These are phyloP conservation scores for Erpornis zantholeuca DNA, from an alignment of 2,113 vertebrate genomes.

Conservation along the genomic window DNA sequence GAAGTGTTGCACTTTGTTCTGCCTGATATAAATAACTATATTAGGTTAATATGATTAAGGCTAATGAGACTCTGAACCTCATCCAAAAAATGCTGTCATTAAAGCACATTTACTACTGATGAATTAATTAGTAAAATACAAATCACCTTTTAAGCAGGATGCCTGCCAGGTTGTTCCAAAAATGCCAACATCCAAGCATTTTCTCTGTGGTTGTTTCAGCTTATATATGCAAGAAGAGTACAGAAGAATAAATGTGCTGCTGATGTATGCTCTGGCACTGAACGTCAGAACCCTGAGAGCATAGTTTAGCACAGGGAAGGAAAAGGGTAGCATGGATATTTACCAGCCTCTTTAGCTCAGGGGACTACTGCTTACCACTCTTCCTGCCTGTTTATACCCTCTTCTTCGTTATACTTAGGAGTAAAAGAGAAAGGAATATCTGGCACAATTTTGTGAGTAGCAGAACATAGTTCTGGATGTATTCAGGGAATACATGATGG, in stretches of 20 bases:
- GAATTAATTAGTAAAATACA: conserved; percentile 66
- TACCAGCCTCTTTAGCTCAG: not conserved
- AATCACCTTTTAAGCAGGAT: conserved; percentile 49
- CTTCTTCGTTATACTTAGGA: not conserved
- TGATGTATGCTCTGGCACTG: not conserved
- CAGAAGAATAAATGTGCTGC: not conserved
- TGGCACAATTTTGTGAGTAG: not conserved
- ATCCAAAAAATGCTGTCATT: conserved; percentile 53
- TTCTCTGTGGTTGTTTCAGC: not conserved
- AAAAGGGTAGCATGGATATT: not conserved
- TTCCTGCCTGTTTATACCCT: not conserved
- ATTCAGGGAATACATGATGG: not conserved
- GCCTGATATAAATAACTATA: conserved; percentile 51
- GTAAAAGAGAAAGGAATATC: not conserved
- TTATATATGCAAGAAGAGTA: not conserved
- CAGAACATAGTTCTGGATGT: not conserved
- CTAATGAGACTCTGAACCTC: conserved; percentile 65
- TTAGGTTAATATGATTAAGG: conserved; percentile 58
- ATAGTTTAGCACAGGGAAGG: not conserved
- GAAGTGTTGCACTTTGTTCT: conserved; percentile 58
- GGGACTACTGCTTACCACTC: not conserved
- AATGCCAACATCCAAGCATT: not conserved
- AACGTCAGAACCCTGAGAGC: not conserved
- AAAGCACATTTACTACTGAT: conserved; percentile 57
- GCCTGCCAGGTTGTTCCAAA: conserved; percentile 42